Evolutionary conservation across 2,797 vertebrate species (phyloP).

Genomic region (Stomatorhinus walkeri): DNA sequence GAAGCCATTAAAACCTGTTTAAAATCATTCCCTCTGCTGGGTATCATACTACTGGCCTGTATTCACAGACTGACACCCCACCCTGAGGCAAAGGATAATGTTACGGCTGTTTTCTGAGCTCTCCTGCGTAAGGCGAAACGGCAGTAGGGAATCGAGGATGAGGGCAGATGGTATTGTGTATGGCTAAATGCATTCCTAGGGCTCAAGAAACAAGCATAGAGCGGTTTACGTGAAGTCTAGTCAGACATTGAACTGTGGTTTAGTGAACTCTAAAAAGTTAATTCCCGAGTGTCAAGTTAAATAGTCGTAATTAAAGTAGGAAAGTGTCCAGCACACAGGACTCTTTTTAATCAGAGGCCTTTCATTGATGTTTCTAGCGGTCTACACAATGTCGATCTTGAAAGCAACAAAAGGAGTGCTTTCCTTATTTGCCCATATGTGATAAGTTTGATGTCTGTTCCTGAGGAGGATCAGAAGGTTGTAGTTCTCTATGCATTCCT

Average conservation of each 20-base stretch:
- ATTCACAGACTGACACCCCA: slow-evolving; percentile 35
- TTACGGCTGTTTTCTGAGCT: slow-evolving; percentile 7
- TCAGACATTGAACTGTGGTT: neutral
- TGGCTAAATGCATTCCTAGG: neutral
- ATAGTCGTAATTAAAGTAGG: neutral
- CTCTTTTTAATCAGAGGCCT: neutral
- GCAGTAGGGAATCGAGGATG: slow-evolving; percentile 6
- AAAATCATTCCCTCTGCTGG: slow-evolving; percentile 46
- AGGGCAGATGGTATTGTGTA: neutral
- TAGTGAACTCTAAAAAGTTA: neutral
- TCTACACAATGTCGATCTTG: neutral
- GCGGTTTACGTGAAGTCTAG: neutral
- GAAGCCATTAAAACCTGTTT: slow-evolving; percentile 57
- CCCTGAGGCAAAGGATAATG: neutral
- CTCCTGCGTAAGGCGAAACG: neutral
- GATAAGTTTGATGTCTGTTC: neutral
- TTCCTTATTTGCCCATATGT: neutral
- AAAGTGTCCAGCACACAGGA: neutral
- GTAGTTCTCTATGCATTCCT: neutral
- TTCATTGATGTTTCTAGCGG: neutral
- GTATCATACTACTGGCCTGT: slow-evolving; percentile 50
- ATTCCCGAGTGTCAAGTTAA: neutral
- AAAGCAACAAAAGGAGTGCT: neutral
- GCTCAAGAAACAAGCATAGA: neutral
- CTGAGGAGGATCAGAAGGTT: neutral